Conservation (phyloP, 1,140 invertebrate species). For the Drosophila pachea region DNA sequence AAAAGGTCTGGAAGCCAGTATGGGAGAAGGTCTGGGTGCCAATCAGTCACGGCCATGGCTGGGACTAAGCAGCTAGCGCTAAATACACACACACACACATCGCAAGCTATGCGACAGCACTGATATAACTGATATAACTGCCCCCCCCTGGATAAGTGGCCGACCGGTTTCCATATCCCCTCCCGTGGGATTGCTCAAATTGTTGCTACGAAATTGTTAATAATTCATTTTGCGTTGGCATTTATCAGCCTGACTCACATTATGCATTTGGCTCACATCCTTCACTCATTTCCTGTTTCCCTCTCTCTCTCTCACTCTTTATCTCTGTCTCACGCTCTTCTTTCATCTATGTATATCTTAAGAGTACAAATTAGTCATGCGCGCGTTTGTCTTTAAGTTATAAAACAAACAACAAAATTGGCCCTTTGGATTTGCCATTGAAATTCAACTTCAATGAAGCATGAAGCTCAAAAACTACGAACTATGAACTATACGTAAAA, state of each 20-base stretch:
- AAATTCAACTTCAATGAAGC: constrained; percentile 53
- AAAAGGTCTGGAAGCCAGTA: constrained; percentile 87
- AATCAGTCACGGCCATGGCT: constrained; percentile 80
- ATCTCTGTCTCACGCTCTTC: background rate
- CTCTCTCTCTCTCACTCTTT: background rate
- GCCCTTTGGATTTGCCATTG: constrained; percentile 39
- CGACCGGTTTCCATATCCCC: background rate
- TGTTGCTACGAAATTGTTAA: constrained; percentile 44
- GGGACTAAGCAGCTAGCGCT: constrained; percentile 80
- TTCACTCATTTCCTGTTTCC: constrained; percentile 4
- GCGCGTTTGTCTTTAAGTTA: constrained; percentile 75
- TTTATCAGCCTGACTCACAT: constrained; percentile 12
- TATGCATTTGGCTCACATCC: constrained; percentile 58
- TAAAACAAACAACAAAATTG: constrained; percentile 39
- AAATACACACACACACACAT: constrained; percentile 10
- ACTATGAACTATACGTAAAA: constrained; percentile 9
- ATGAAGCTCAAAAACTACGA: constrained; percentile 39
- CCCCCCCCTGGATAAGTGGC: constrained; percentile 10
- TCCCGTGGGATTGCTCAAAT: no score
- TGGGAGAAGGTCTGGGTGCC: constrained; percentile 88
- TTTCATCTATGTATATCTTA: constrained; percentile 36
- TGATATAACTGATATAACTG: constrained; percentile 73
- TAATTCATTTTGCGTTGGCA: constrained; percentile 20
- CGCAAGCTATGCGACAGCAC: constrained; percentile 65
- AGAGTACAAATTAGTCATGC: constrained; percentile 77